Evolutionary conservation across 2,797 vertebrate genomes (phyloP), one percentile per base, ranked within the genome.

Genomic region (Acestrorhynchus altus): DNA sequence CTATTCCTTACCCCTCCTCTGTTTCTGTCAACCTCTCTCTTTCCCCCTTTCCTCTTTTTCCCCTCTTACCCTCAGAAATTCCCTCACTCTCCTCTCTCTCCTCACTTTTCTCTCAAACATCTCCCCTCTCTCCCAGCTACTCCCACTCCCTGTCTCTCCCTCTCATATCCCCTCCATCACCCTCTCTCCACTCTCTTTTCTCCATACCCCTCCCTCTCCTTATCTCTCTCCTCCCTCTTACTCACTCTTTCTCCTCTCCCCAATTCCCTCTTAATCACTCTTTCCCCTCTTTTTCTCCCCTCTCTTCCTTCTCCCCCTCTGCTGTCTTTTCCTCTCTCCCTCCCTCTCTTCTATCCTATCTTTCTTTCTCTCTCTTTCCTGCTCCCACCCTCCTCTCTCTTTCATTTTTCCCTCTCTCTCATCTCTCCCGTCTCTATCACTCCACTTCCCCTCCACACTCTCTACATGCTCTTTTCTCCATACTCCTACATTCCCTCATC

Each of bases 1-100:
- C 87, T 84, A 85, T 85, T 78, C 77, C 47, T 85, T 75, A 1
- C 7, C 40, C 74, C 82, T 84, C 66, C 75, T 51, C 22, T 5
- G 67, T 83, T 74, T 84, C 86, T 85, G 84, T 87, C 85, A 82
- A 63, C 68, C 64, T 81, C 57, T 31, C 39, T 75, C 1, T 4
- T 15, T 11, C 13, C 8, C 11, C 20, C 9, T 5, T 22, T n/a
- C 9, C 51, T 15, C 4, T 15, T 12, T 6, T 0, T 16, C 13
- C 35, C 6, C 39, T 18, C 12, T 46, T 4, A 1, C 44, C 4
- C 12, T 13, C 44, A 15, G 12, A 1, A 9, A 15, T 4, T 46
- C 18, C 22, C 44, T 69, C 16, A n/a, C 16, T 39, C 26, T 52
- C 47, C 26, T 69, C 63, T 66, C 39, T 28, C 28, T 12, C 35